Percentiles rank a stretch among this genome's conserved stretches.
phyloP scores from a whole-genome alignment of 2,113 vertebrate species.

The Redunca redunca region DNA sequence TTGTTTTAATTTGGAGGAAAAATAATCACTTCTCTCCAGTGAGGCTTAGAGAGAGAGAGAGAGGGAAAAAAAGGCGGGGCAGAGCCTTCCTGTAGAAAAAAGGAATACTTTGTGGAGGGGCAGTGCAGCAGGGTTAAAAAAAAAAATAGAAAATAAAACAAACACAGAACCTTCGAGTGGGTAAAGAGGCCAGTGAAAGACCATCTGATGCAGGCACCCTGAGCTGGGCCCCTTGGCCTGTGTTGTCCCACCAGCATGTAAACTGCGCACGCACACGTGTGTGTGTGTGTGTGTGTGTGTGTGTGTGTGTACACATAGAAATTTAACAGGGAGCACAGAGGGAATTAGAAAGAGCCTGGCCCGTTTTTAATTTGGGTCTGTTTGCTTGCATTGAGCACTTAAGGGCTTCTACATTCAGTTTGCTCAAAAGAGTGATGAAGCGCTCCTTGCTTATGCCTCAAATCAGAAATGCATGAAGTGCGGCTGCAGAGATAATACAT shows the following conservation, averaged over 20 bases:
- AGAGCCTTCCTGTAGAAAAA: slow-evolving; percentile 2
- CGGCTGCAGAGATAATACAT: slow-evolving; percentile 90
- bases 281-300: rapidly evolving
- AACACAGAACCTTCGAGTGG: neutral
- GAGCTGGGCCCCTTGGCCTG: neutral
- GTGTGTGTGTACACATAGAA: slow-evolving; percentile 1
- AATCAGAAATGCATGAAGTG: slow-evolving; percentile 88
- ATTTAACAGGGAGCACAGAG: slow-evolving; percentile 44
- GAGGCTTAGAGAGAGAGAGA: neutral
- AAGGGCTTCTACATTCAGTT: slow-evolving; percentile 81
- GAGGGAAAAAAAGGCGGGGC: rapidly evolving
- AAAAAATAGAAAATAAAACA: neutral
- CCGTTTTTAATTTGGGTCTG: slow-evolving; percentile 78
- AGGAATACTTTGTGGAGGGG: neutral
- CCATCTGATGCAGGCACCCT: neutral
- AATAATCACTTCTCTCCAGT: slow-evolving; percentile 56
- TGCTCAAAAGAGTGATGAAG: slow-evolving; percentile 82
- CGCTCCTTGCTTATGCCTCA: slow-evolving; percentile 82
- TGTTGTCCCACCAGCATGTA: neutral
- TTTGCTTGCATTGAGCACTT: slow-evolving; percentile 82
- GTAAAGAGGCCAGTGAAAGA: slow-evolving; percentile 6
- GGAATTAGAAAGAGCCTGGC: slow-evolving; percentile 63
- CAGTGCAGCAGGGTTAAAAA: neutral
- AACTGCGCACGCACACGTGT: rapidly evolving
- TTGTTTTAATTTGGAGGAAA: slow-evolving; percentile 60